Evolutionary conservation across 2,797 vertebrate genomes (phyloP), one percentile per base, ranked within the genome.

Genomic region (Tragelaphus eurycerus): DNA sequence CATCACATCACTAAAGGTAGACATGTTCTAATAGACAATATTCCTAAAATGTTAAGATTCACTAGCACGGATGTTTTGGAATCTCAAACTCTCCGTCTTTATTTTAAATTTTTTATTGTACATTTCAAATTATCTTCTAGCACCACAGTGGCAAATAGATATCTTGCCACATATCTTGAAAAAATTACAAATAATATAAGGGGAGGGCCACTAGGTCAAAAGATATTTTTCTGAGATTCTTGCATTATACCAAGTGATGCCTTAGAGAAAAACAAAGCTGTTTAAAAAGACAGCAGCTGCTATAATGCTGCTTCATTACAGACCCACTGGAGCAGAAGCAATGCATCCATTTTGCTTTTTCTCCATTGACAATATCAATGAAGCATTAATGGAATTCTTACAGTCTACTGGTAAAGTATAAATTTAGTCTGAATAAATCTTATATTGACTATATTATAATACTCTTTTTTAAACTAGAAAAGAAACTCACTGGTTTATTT

Each of bases 321-420:
- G 95, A 96, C 59, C 92, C 81, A 96, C 95, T 82, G 97, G 95
- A 98, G 97, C 94, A 98, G 97, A 98, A 98, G 96, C 94, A 0
- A 1, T 93, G 89, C 97, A 97, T 97, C 96, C 96, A 98, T 98
- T 98, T 98, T 98, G 90, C 94, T 98, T 98, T 98, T 93, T 88
- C 98, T 98, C 98, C 95, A 95, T 97, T 97, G 98, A 98, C 98
- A 93, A 95, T 98, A 98, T 99, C 98, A 98, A 97, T 95, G 96
- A 97, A 97, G 64, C 96, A 98, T 98, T 99, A 98, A 98, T 98
- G 97, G 98, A 98, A 98, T 98, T 98, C 98, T 98, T 98, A 97
- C 27, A 43, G 90, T 98, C 95, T 96, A 97, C 97, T 98, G 96
- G 96, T 98, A 93, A n/a, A 93, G 89, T 97, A 87, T 97, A 97